Percentiles rank a stretch among this genome's conserved stretches.
phyloP scores from a whole-genome alignment of 2,888 invertebrate species.

The Philhelius pedissequus region DNA sequence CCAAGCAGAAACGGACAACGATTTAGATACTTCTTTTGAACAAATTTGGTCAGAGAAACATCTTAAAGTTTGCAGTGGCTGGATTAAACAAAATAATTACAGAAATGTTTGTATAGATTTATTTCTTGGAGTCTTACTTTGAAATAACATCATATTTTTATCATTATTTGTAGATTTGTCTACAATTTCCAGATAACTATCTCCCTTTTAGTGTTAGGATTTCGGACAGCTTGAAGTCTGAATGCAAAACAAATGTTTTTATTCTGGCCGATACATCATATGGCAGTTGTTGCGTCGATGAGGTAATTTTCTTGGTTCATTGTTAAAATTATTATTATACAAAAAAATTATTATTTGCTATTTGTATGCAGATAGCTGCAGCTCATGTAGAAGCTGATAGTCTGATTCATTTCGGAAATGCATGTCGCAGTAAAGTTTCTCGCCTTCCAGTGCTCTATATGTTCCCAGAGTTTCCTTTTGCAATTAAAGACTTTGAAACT shows the following conservation, averaged over 20 bases:
- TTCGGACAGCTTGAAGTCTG: slow-evolving; percentile 81
- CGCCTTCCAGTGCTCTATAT: slow-evolving; percentile 88
- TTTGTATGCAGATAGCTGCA: slow-evolving; percentile 87
- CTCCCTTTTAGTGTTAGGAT: slow-evolving; percentile 85
- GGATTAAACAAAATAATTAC: slow-evolving; percentile 85
- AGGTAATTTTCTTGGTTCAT: slow-evolving; percentile 66
- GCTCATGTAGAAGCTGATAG: slow-evolving; percentile 92
- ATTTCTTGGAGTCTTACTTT: background rate
- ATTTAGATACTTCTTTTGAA: slow-evolving; percentile 69
- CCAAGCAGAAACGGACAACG: slow-evolving; percentile 70
- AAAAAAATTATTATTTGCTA: background rate
- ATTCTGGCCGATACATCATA: slow-evolving; percentile 95
- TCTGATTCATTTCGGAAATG: slow-evolving; percentile 94
- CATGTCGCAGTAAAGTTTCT: slow-evolving; percentile 88
- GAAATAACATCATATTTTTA: background rate
- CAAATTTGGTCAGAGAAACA: slow-evolving; percentile 77
- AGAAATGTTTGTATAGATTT: slow-evolving; percentile 81
- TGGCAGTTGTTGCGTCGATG: slow-evolving; percentile 84
- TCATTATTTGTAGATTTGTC: slow-evolving; percentile 82
- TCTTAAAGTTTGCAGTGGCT: slow-evolving; percentile 78
- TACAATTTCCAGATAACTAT: slow-evolving; percentile 94
- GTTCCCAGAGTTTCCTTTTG: slow-evolving; percentile 83
- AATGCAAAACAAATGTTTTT: slow-evolving; percentile 82
- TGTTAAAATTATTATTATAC: no score
- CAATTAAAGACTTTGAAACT: slow-evolving; percentile 79